These are phyloP conservation scores for Rotaria socialis DNA, from an alignment of 2,888 invertebrate genomes.

Conservation along the genomic window DNA sequence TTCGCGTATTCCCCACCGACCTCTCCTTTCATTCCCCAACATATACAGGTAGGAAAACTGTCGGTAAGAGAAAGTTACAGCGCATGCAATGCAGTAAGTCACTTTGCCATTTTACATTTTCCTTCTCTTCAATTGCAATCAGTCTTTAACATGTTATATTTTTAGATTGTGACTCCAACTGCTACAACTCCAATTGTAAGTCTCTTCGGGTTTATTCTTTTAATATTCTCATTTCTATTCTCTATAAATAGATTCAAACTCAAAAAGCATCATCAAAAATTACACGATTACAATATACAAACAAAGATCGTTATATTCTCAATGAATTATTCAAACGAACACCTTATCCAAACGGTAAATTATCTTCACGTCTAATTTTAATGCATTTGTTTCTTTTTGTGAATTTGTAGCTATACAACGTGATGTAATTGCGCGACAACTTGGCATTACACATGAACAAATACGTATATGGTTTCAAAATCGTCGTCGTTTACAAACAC, in stretches of 20 bases:
- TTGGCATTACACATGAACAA: background rate
- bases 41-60: background rate
- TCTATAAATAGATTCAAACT: too few species aligned
- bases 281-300: conserved; percentile 12
- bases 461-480: conserved; percentile 38
- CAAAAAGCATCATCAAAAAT: background rate
- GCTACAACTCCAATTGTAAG: background rate
- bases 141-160: background rate
- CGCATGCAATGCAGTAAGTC: too few species aligned
- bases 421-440: conserved; percentile 3
- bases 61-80: too few species aligned
- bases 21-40: background rate
- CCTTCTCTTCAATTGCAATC: too few species aligned
- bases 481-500: conserved; percentile 32
- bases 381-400: background rate
- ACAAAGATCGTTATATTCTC: background rate
- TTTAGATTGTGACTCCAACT: background rate
- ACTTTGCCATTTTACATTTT: too few species aligned
- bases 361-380: background rate
- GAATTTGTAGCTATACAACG: background rate
- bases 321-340: conserved; percentile 32
- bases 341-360: conserved; percentile 28
- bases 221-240: too few species aligned
- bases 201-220: background rate
- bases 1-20: background rate